phyloP scores from a whole-genome alignment of 1,140 invertebrate genomes.

The Drosophila neocordata region DNA sequence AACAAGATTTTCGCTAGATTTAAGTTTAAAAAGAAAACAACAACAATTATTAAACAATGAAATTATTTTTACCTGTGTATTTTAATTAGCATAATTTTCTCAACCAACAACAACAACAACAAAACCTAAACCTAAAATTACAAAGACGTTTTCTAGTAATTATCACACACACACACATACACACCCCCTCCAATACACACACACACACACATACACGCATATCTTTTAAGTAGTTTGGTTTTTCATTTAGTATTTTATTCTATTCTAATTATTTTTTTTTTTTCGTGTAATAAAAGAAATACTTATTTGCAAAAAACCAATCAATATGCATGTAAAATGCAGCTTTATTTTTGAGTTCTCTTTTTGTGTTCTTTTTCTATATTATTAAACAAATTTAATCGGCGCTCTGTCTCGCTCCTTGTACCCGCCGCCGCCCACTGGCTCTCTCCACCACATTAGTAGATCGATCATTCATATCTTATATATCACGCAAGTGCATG shows the following conservation, averaged over 20 bases:
- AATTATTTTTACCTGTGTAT: slow-evolving; percentile 80
- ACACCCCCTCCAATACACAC: slow-evolving; percentile 12
- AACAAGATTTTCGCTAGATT: slow-evolving; percentile 66
- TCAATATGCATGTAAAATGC: neutral
- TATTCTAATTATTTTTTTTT: slow-evolving; percentile 36
- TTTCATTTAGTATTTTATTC: slow-evolving; percentile 72
- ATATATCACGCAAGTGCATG: slow-evolving; percentile 39
- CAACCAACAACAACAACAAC: slow-evolving; percentile 60
- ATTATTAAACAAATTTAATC: neutral
- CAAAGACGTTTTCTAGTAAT: slow-evolving; percentile 79
- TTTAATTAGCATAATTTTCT: slow-evolving; percentile 78
- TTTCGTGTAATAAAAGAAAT: slow-evolving; percentile 71
- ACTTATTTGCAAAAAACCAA: slow-evolving; percentile 59
- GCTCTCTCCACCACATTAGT: neutral
- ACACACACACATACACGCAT: slow-evolving; percentile 51
- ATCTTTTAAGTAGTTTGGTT: slow-evolving; percentile 74
- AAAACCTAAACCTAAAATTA: slow-evolving; percentile 69
- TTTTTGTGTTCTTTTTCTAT: slow-evolving; percentile 25
- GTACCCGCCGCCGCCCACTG: neutral
- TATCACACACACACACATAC: slow-evolving; percentile 51
- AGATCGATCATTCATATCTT: slow-evolving; percentile 41
- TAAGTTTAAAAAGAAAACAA: slow-evolving; percentile 58
- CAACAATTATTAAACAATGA: slow-evolving; percentile 74
- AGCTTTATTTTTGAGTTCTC: slow-evolving; percentile 13
- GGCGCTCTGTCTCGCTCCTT: slow-evolving; percentile 38